phyloP scores from a whole-genome alignment of 2,113 vertebrate species.

The Cavia aperea region DNA sequence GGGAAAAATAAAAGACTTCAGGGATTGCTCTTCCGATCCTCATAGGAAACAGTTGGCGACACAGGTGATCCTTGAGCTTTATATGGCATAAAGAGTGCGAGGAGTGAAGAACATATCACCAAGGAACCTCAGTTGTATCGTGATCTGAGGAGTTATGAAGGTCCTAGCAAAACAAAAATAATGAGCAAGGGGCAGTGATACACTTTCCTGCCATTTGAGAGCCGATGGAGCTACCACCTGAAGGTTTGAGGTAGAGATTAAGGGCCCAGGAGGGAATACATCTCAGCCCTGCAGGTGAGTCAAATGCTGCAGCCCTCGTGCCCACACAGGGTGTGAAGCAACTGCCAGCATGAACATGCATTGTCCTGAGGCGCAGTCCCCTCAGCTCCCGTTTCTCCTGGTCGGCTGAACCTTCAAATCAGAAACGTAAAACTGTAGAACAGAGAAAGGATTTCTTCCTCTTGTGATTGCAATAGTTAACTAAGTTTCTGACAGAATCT shows the following conservation, averaged over 20 bases:
- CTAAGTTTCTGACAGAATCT: background rate
- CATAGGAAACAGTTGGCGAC: background rate
- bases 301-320: accelerated
- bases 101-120: background rate
- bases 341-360: accelerated
- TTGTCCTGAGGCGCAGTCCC: accelerated
- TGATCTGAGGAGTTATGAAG: background rate
- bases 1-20: background rate
- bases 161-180: background rate
- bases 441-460: background rate
- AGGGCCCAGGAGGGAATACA: accelerated
- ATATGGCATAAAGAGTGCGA: accelerated
- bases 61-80: background rate
- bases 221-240: too few relatives aligned
- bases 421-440: background rate
- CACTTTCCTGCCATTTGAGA: background rate
- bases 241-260: background rate
- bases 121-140: background rate
- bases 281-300: background rate
- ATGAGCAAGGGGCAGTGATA: accelerated
- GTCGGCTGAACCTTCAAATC: accelerated
- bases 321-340: background rate
- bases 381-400: background rate
- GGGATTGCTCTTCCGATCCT: background rate
- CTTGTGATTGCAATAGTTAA: background rate